Base-by-base conservation (phyloP, 2,113 vertebrate species). In the Cettia cetti region DNA sequence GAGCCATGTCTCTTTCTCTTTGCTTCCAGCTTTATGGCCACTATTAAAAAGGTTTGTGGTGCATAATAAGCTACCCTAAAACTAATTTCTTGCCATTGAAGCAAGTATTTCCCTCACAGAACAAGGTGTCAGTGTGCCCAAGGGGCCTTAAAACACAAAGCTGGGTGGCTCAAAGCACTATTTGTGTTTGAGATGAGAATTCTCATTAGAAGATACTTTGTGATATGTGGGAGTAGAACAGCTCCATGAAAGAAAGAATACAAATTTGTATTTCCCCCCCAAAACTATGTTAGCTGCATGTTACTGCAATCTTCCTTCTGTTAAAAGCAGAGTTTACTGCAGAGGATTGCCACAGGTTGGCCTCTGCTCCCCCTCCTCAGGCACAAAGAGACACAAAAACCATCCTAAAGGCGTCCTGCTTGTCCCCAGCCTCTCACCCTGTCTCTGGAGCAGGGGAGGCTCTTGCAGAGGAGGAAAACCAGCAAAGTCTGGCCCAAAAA, bases 21-120 rank as follows among this genome's bases (percentile, higher is more conserved):
- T 47, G 35, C 74, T 89, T 83, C 76, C 57, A 90, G 82, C 57
- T 94, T 90, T 84, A 86, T 16, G 33, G 26, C 18, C 85, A 27
- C 52, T 18, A 52, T 90, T 86, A 53, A 60, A 56, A 70, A 68
- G 93, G 56, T 68, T 92, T 92, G 64, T 83, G 76, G 28, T 39
- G 53, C 65, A 89, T 86, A 93, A 92, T 69, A 66, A 92, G 57
- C 65, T 57, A 45, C 57, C 16, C 49, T 72, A 71, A 93, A 95
- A 94, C 83, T 64, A 95, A 83, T 92, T 92, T 64, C 64, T 93
- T 93, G 59, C 64, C 74, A 20, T 7, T 56, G 76, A 75, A 83
- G 60, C 68, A 75, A 95, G 61, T 12, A 60, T 86, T 93, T 83
- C 76, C 44, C 57, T n/a, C 65, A 3, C 31, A 76, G 70, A 84